These are phyloP conservation scores for Oxyruncus cristatus DNA, from an alignment of 2,113 vertebrate genomes.

Conservation along the genomic window DNA sequence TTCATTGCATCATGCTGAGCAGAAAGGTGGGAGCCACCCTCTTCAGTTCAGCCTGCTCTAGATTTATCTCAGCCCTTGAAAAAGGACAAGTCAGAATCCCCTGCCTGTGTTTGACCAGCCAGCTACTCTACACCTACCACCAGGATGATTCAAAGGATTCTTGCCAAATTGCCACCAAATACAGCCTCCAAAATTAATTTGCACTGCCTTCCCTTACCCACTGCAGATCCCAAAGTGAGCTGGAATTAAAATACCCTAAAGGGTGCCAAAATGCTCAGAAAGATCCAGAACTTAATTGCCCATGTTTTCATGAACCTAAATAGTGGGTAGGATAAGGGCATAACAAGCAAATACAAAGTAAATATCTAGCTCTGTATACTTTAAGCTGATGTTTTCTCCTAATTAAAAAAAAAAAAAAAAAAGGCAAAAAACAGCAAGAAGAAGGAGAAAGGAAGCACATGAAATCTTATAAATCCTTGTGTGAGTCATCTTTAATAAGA, in stretches of 20 bases:
- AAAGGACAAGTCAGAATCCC: background rate
- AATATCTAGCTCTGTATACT: background rate
- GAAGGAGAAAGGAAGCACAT: background rate
- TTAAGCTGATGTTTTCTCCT: background rate
- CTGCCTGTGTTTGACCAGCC: background rate
- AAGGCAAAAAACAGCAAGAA: background rate
- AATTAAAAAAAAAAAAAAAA: background rate
- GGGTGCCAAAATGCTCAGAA: background rate
- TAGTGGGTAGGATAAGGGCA: background rate
- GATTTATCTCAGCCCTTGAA: background rate
- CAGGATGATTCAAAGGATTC: background rate
- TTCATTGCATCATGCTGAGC: background rate
- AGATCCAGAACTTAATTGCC: background rate
- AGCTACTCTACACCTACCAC: background rate
- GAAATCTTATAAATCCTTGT: background rate
- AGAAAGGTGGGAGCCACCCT: background rate
- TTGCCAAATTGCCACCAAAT: background rate
- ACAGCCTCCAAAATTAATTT: background rate
- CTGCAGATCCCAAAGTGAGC: background rate
- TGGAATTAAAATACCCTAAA: background rate
- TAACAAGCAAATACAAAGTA: background rate
- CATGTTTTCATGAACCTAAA: background rate
- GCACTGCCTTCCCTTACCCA: background rate
- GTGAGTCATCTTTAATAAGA: background rate
- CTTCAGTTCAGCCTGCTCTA: background rate